phyloP scores from a whole-genome alignment of 2,113 vertebrate genomes.

The Syngnathus floridae region DNA sequence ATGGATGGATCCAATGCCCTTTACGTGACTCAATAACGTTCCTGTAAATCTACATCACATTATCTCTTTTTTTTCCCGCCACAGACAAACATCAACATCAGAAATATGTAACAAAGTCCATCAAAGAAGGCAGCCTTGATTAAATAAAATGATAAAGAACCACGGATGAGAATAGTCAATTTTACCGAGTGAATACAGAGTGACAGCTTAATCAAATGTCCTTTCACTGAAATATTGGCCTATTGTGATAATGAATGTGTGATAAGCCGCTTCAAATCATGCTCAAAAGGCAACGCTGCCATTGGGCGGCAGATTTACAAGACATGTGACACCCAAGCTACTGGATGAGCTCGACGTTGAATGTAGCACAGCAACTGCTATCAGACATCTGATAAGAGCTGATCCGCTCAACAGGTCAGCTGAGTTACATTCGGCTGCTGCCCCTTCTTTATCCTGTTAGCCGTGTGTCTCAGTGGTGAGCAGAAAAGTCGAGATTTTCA shows the following conservation, averaged over 20 bases:
- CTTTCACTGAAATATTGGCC: conserved; percentile 17
- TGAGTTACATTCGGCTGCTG: conserved; percentile 17
- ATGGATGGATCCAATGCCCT: too few relatives aligned
- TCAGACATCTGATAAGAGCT: conserved; percentile 38
- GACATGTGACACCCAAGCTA: conserved; percentile 17
- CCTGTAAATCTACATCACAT: background rate
- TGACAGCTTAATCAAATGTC: conserved; percentile 33
- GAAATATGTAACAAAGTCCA: background rate
- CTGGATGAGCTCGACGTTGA: conserved; percentile 4
- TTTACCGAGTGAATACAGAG: conserved; percentile 24
- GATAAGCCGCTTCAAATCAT: conserved; percentile 37
- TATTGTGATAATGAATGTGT: conserved; percentile 38
- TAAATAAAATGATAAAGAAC: background rate
- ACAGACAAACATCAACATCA: background rate
- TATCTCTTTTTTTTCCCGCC: conserved; percentile 8
- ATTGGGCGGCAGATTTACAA: conserved; percentile 32
- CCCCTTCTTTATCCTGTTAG: conserved; percentile 3
- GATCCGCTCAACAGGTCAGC: conserved; percentile 29
- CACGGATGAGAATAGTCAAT: conserved; percentile 11
- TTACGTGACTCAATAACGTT: background rate
- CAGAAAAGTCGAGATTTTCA: conserved; percentile 5
- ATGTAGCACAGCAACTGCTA: conserved; percentile 12
- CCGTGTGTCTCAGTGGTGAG: conserved; percentile 1
- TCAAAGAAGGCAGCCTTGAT: background rate
- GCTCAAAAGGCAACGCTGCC: conserved; percentile 22